Evolutionary conservation across 2,113 vertebrate genomes (phyloP).

Genomic region (Tragelaphus buxtoni): DNA sequence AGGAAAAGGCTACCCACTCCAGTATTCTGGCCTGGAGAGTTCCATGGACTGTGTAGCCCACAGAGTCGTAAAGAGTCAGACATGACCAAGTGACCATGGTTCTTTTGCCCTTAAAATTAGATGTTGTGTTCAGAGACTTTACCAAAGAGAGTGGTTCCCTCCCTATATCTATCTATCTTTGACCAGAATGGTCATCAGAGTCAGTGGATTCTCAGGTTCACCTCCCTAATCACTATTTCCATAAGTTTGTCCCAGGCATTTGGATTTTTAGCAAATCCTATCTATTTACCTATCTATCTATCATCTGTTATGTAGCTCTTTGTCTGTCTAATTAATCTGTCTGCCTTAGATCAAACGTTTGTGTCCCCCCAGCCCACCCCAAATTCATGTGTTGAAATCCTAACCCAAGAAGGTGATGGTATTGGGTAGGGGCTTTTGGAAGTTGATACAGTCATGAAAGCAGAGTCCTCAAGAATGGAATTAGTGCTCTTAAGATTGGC

Average conservation of each 20-base stretch:
- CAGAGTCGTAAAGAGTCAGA: rapidly evolving
- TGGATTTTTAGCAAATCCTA: background rate
- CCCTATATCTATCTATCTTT: background rate
- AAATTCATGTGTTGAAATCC: background rate
- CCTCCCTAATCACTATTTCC: background rate
- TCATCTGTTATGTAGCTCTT: background rate
- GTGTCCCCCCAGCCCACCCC: background rate
- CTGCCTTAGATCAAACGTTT: background rate
- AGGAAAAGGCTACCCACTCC: background rate
- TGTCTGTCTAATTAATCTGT: background rate
- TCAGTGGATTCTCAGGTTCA: background rate
- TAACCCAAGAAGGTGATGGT: background rate
- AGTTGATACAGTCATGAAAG: background rate
- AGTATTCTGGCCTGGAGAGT: background rate
- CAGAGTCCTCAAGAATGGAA: background rate
- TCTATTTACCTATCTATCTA: background rate
- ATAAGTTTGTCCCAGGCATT: background rate
- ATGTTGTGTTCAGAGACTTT: background rate
- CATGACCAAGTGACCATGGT: background rate
- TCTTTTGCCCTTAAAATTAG: background rate
- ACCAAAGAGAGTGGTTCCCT: background rate
- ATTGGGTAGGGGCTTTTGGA: background rate
- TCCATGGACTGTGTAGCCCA: background rate
- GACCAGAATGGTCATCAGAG: background rate
- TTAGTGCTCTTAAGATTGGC: background rate